Conservation (phyloP, 2,888 invertebrate species). For the Urechis unicinctus region DNA sequence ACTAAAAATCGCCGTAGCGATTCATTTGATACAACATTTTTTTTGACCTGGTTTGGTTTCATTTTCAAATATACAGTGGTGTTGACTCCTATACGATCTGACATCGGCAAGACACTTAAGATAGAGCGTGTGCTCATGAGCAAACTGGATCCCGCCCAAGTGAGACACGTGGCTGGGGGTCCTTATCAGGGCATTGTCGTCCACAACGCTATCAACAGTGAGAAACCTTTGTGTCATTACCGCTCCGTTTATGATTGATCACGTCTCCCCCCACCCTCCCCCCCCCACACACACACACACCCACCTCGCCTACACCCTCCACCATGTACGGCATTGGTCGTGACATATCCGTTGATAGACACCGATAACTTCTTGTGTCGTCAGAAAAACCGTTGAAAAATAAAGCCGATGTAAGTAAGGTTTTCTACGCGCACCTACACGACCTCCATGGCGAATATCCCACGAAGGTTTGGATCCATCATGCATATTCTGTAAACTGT, state of each 20-base stretch:
- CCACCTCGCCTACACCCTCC: no score
- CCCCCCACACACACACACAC: no score
- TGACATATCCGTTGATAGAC: no score
- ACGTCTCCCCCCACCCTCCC: background rate
- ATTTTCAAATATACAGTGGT: no score
- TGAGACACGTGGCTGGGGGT: conserved; percentile 19
- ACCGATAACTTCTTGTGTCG: background rate
- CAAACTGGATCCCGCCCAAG: conserved; percentile 6
- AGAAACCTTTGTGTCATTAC: no score
- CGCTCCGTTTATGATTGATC: background rate
- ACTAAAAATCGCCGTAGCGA: no score
- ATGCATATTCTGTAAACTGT: no score
- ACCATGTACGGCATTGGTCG: no score
- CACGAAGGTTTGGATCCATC: background rate
- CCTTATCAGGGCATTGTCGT: conserved; percentile 20
- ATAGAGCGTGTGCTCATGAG: conserved; percentile 11
- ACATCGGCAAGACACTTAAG: conserved; percentile 9
- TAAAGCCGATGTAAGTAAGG: background rate
- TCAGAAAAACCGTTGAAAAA: background rate
- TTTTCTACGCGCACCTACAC: conserved; percentile 1
- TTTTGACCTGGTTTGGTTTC: no score
- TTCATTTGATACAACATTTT: no score
- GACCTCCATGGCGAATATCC: background rate
- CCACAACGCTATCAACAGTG: conserved; percentile 13
- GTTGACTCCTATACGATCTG: conserved; percentile 15